phyloP scores from a whole-genome alignment of 23 tunicate genomes.

The Halocynthia roretzi region DNA sequence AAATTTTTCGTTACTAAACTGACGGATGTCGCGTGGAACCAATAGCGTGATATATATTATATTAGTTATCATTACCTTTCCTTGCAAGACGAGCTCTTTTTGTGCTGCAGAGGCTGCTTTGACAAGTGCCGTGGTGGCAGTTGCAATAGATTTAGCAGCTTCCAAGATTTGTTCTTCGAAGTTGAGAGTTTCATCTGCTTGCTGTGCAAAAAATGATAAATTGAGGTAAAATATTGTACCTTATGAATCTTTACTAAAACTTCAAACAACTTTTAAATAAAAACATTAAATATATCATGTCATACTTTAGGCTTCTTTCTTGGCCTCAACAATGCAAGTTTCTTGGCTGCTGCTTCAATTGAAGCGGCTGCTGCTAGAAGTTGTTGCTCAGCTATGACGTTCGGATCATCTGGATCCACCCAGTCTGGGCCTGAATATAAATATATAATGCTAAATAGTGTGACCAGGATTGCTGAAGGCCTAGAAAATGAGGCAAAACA shows the following conservation, averaged over 20 bases:
- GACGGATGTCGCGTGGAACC: neutral
- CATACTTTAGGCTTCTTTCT: slow-evolving; percentile 89
- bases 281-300: neutral
- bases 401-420: slow-evolving; percentile 99
- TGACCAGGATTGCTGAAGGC: too few relatives aligned
- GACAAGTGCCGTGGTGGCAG: slow-evolving; percentile 89
- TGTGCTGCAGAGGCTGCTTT: slow-evolving; percentile 96
- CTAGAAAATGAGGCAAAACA: too few relatives aligned
- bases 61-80: slow-evolving; percentile 42
- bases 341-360: slow-evolving; percentile 96
- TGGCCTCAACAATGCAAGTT: slow-evolving; percentile 73
- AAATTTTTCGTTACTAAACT: too few relatives aligned
- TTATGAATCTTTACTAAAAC: neutral
- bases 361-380: slow-evolving; percentile 92
- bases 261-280: too few relatives aligned
- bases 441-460: too few relatives aligned
- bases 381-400: slow-evolving; percentile 98
- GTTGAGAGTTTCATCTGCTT: slow-evolving; percentile 88
- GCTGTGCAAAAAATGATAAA: slow-evolving; percentile 20
- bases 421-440: slow-evolving; percentile 70
- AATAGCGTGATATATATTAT: too few relatives aligned
- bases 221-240: neutral
- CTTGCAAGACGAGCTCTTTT: slow-evolving; percentile 89
- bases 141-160: slow-evolving; percentile 95
- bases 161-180: slow-evolving; percentile 97